Evolutionary conservation across 2,113 vertebrate species (phyloP).

Genomic region (Colius striatus): DNA sequence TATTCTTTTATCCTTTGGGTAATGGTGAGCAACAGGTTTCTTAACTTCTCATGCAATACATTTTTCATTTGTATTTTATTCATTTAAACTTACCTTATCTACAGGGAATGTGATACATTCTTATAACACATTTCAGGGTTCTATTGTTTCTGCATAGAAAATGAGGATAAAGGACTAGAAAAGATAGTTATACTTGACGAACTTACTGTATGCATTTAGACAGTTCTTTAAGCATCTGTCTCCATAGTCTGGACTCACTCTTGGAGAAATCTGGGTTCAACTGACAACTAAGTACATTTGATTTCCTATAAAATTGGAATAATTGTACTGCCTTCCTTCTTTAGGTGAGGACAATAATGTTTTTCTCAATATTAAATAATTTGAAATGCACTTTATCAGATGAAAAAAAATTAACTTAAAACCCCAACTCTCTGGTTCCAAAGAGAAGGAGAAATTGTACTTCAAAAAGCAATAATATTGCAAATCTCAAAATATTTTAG

Average conservation of each 20-base stretch:
- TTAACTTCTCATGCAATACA: background rate
- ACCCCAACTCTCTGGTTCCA: background rate
- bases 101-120: background rate
- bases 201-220: background rate
- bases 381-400: background rate
- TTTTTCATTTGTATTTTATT: background rate
- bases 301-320: background rate
- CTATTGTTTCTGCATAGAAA: background rate
- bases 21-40: background rate
- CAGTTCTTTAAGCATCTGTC: background rate
- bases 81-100: background rate
- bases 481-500: background rate
- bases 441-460: background rate
- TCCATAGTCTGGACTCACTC: background rate
- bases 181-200: background rate
- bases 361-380: background rate
- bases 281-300: background rate
- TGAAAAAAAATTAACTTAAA: background rate
- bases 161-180: background rate
- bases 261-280: background rate
- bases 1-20: background rate
- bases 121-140: background rate
- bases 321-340: background rate
- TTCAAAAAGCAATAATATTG: background rate
- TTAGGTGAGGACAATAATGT: background rate